Base-by-base conservation (phyloP, 2,888 invertebrate genomes). In the Rosalia funebris region DNA sequence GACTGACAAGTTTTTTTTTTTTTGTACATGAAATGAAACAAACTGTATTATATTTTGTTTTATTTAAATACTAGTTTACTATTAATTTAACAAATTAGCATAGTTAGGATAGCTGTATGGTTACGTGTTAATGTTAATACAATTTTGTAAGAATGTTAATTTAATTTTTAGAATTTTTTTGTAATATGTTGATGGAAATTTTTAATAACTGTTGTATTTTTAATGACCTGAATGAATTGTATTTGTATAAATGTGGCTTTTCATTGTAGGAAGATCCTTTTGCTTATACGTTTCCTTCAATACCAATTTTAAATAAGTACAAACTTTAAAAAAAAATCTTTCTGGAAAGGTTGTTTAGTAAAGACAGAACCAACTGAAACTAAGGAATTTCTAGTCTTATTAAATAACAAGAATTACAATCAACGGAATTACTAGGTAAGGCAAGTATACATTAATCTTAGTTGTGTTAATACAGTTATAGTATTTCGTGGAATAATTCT, bases 1-100 rank as follows among this genome's bases (percentile, higher is more conserved):
- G 63, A 63, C 48, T 63, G 60, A 63, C 39, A 34, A 25, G 44
- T 47, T 63, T 63, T 53, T 60, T 63, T 58, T 53, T 60, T 63
- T 58, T 59, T 34, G 3, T 34, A 34, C 11, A 57, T 53, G 47
- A 46, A 45, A 32, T 32, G 46, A 17, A 58, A 39, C 7, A 37
- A 56, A 41, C 57, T 56, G 63, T 63, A 60, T 63, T 58, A 57
- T 60, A 60, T 63, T 58, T 57, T 48, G 44, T 41, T 39, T 57
- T 20, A 55, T 55, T 55, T 55, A 46, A 46, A 19, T 1, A 2
- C 14, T 50, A 50, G 39, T 14, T 15, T 39, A 39, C 20, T 14
- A 1, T 34, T 56, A 46, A 47, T 45, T 56, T 56, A 56, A 56
- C 15, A 25, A 44, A 50, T 10, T 34, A 57, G 39, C 25, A 17